phyloP scores from a whole-genome alignment of 2,797 vertebrate genomes.

The Falco naumanni region DNA sequence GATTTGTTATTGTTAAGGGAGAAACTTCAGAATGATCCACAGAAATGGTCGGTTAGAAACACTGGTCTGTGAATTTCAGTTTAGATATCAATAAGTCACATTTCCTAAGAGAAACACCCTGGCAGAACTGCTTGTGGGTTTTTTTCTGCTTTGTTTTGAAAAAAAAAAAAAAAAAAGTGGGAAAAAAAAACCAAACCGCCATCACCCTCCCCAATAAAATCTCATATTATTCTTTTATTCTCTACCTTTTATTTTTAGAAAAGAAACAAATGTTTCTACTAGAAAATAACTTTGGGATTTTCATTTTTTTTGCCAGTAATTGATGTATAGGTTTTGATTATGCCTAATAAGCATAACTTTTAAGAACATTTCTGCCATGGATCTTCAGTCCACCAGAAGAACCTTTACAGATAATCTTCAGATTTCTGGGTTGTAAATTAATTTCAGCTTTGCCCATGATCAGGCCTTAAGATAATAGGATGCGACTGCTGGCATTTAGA shows the following conservation, averaged over 20 bases:
- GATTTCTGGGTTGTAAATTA: background rate
- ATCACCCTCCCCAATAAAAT: background rate
- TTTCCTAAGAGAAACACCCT: background rate
- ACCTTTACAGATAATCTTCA: background rate
- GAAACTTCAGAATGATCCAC: constrained; percentile 11
- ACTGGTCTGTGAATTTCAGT: background rate
- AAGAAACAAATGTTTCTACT: background rate
- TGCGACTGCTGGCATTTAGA: background rate
- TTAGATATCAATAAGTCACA: background rate
- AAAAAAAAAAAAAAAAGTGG: no score
- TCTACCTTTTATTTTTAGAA: background rate
- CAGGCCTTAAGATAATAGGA: background rate
- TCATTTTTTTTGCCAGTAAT: background rate
- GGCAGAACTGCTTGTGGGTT: background rate
- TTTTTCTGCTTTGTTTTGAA: background rate
- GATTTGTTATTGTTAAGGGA: constrained; percentile 6
- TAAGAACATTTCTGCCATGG: background rate
- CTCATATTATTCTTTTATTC: background rate
- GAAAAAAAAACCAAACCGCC: no score
- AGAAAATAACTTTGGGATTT: background rate
- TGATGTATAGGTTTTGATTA: background rate
- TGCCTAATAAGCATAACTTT: background rate
- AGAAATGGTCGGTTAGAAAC: background rate
- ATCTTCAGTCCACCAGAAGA: background rate
- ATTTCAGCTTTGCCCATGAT: background rate